Conservation (phyloP, 2,888 invertebrate genomes). For the Agrotis puta region DNA sequence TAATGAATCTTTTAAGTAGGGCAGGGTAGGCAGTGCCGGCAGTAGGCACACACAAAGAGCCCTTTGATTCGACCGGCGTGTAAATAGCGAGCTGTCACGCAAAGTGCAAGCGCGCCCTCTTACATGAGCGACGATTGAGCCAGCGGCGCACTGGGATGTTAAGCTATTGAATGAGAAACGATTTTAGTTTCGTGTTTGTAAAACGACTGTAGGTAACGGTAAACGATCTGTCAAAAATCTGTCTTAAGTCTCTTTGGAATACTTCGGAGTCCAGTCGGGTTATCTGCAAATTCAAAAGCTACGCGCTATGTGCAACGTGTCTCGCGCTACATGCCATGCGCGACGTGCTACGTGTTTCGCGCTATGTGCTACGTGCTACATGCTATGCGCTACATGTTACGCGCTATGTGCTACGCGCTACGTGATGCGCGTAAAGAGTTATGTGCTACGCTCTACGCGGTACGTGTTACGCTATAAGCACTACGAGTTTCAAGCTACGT, state of each 20-base stretch:
- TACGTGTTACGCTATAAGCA: too few species aligned
- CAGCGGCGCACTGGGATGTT: background rate
- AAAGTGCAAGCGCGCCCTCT: constrained; percentile 44
- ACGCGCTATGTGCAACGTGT: background rate
- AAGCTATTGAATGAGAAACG: constrained; percentile 2
- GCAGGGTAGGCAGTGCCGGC: constrained; percentile 5
- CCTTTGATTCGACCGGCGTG: constrained; percentile 45
- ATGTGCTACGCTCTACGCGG: background rate
- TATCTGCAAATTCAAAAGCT: background rate
- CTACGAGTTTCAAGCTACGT: background rate
- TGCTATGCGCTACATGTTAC: background rate
- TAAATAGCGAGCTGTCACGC: constrained; percentile 48
- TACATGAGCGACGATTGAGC: constrained; percentile 15
- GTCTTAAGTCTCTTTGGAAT: too few species aligned
- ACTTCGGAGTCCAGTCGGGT: too few species aligned
- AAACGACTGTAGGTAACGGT: background rate
- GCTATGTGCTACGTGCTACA: background rate
- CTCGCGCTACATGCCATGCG: background rate
- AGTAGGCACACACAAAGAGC: constrained; percentile 46
- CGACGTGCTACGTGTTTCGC: background rate
- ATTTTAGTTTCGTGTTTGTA: background rate
- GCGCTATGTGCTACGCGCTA: background rate
- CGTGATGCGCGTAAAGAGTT: background rate
- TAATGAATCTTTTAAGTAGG: constrained; percentile 29
- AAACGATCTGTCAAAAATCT: too few species aligned